Conservation (phyloP, 2,113 vertebrate species). For the Heteronetta atricapilla region DNA sequence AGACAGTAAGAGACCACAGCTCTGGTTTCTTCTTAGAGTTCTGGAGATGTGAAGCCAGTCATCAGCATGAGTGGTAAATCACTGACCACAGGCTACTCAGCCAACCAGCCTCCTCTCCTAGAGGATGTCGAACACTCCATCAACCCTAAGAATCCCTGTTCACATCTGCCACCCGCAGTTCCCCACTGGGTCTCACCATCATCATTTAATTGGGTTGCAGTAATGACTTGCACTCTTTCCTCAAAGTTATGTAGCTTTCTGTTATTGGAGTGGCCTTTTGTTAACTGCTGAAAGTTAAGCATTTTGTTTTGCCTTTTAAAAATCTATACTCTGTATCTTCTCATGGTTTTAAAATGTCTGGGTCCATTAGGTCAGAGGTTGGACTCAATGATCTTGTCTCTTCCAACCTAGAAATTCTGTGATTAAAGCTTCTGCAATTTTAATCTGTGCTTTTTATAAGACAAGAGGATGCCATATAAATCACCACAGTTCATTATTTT, state of each 20-base stretch:
- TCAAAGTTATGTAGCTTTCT: not conserved
- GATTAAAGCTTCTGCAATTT: slow-evolving; percentile 26
- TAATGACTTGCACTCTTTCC: not conserved
- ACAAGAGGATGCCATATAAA: not conserved
- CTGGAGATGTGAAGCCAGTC: not conserved
- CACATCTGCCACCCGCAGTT: not conserved
- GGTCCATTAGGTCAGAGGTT: too few species aligned
- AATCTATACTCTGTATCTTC: not conserved
- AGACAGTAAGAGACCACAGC: not conserved
- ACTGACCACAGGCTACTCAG: not conserved
- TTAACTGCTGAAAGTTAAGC: slow-evolving; percentile 34
- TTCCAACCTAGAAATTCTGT: too few species aligned
- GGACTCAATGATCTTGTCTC: too few species aligned
- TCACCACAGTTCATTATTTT: slow-evolving; percentile 24
- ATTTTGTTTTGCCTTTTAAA: slow-evolving; percentile 35
- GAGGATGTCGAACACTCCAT: not conserved
- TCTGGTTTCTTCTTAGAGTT: too few species aligned
- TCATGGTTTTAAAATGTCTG: slow-evolving; percentile 12
- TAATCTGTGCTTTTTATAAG: not conserved
- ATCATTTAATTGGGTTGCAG: rapidly evolving
- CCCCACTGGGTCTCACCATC: not conserved
- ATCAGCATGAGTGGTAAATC: not conserved
- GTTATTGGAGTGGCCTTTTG: slow-evolving; percentile 3
- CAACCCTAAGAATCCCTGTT: not conserved
- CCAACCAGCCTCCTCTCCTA: not conserved